Percentiles rank a stretch among this genome's conserved stretches.
Evolutionary conservation across 2,113 vertebrate genomes (phyloP).

Genomic region (Cyphomyrus plagiostoma): DNA sequence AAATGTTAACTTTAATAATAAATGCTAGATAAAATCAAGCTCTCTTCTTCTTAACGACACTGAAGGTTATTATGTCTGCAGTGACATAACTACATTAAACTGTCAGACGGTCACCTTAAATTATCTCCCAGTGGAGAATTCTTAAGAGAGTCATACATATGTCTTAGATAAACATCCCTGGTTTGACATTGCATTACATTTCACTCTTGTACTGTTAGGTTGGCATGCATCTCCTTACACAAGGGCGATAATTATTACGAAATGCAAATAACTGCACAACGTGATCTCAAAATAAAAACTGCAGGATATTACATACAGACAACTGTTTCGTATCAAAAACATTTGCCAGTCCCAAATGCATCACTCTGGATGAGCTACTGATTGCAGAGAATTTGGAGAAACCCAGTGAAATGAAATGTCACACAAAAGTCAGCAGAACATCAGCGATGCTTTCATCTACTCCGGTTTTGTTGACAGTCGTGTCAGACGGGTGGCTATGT

Average conservation of each 20-base stretch:
- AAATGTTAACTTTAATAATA: neutral
- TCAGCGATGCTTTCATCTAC: neutral
- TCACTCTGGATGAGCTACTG: neutral
- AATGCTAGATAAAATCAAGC: conserved; percentile 16
- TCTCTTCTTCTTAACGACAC: neutral
- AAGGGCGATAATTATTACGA: neutral
- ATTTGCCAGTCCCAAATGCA: neutral
- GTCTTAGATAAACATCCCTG: neutral
- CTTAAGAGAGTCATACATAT: neutral
- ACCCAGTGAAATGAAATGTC: neutral
- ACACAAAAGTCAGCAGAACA: neutral
- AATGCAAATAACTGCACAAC: neutral
- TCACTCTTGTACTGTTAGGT: neutral
- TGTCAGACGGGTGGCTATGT: neutral
- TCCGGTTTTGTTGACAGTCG: neutral
- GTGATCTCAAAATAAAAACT: neutral
- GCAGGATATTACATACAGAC: neutral
- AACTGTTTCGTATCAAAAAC: neutral
- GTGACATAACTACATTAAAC: conserved; percentile 13
- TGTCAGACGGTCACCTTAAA: neutral
- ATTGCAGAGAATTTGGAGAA: neutral
- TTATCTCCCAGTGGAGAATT: neutral
- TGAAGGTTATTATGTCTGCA: neutral
- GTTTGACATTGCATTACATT: neutral
- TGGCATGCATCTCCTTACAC: neutral